A percentile compares a stretch with the other conserved stretches of the same genome.
Evolutionary conservation across 2,888 invertebrate genomes (phyloP).

Genomic region (Agrenia bidenticulata): DNA sequence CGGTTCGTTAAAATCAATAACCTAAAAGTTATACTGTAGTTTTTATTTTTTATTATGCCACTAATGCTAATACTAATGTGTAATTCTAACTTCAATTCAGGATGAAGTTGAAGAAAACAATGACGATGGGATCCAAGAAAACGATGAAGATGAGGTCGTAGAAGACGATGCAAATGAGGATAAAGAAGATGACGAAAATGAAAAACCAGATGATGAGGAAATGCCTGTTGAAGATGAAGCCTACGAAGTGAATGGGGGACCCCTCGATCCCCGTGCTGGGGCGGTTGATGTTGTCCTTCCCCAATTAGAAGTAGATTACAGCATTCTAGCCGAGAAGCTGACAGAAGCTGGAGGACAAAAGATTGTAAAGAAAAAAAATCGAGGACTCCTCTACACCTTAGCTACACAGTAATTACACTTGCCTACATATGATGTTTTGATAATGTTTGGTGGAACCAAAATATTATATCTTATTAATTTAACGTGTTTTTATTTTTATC

Average conservation of each 20-base stretch:
- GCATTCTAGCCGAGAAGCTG: conserved; percentile 62
- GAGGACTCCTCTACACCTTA: conserved; percentile 56
- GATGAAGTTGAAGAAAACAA: conserved; percentile 58
- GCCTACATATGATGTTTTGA: conserved; percentile 13
- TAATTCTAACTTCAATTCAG: not conserved
- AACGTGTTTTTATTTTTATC: conserved; percentile 26
- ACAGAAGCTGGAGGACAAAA: conserved; percentile 54
- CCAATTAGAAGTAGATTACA: conserved; percentile 67
- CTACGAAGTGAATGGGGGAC: conserved; percentile 25
- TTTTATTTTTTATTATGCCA: too few relatives aligned
- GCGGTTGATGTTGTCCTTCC: conserved; percentile 72
- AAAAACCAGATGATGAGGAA: conserved; percentile 47
- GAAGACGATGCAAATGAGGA: conserved; percentile 52
- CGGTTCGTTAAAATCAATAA: not conserved
- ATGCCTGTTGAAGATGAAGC: conserved; percentile 42
- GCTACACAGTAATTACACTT: conserved; percentile 39
- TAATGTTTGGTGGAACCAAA: conserved; percentile 11
- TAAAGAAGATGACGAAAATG: conserved; percentile 39
- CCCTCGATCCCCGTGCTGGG: conserved; percentile 77
- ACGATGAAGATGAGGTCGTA: conserved; percentile 56
- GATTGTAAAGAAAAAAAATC: conserved; percentile 55
- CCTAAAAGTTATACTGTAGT: too few relatives aligned
- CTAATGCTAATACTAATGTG: not conserved
- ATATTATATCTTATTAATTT: conserved; percentile 22
- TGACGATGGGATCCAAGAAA: conserved; percentile 55